Base-by-base conservation (phyloP, 2,888 invertebrate genomes). In the Drosophila pegasa region DNA sequence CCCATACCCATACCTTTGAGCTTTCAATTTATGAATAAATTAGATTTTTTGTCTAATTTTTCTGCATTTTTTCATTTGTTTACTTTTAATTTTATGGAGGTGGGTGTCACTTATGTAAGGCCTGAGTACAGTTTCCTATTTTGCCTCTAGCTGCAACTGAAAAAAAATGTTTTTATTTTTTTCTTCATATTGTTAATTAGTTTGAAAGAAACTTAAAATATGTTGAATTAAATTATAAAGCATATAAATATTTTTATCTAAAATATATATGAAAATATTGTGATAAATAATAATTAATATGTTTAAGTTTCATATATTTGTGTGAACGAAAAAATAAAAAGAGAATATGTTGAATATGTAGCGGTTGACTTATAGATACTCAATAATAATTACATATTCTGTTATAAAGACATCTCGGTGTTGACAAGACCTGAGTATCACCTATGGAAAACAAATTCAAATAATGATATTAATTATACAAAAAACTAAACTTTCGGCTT, bases 211-310 rank as follows among this genome's bases (percentile, higher is more conserved):
- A 48, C 41, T 38, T 33, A 14, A 66, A 64, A 67, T 56, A 9
- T 55, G 12, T 12, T 58, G 71, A 69, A 67, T 29, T 3, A 16
- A 10, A 61, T 48, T 20, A 41, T 45, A 52, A 43, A 35, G 55
- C 65, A 65, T 70, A 60, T 54, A 70, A 69, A 78, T 73, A 73
- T 69, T 69, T 69, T 47, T 64, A 77, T 75, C 66, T 75, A 83
- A 73, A 67, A 66, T 61, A 64, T 73, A 66, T 71, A 73, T 66
- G 69, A 75, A 72, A 83, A 78, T 70, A 79, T 65, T 67, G 50
- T 65, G 68, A 81, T 87, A 88, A 88, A 88, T 89, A 89, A 85
- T 85, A 89, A 88, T 89, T 87, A 88, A 85, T 75, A 71, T 65
- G 56, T 48, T 54, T 25, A 40, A 18, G 27, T 37, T 25, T 55